Base-by-base conservation (phyloP, 2,888 invertebrate genomes). In the Tridacna crocea region DNA sequence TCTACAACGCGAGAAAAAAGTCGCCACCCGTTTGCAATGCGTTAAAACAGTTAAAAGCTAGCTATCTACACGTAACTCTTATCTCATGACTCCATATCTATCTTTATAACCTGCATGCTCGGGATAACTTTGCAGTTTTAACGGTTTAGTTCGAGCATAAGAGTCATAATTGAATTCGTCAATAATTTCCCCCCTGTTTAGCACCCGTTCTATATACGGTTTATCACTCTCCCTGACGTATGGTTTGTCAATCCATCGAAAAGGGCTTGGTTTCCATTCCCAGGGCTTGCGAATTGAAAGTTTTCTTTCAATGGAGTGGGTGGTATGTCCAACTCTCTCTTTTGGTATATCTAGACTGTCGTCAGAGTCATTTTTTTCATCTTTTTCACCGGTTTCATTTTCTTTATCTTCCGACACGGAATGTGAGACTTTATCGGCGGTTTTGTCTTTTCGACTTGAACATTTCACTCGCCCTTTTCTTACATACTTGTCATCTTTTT, bases 211-310 rank as follows among this genome's bases (percentile, higher is more conserved):
- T 22, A 87, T 87, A 26, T 87, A 87, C 24, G 87, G 87, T 77
- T 87, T 87, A 63, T 87, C 87, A 72, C 84, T 87, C 74, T 87
- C 87, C 55, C 74, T 76, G 0, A 87, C 77, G 36, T 77, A 84
- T 12, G 84, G 74, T 72, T 83, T 87, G 77, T 87, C 87, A 8
- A 81, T 84, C 87, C 87, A 87, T 46, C 87, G 80, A 63, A 81
- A 87, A n/a, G 83, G 83, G 77, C 83, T 83, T 0, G 87, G 87
- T 70, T 79, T 73, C 87, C 87, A 87, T 65, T 87, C 87, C 87
- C 87, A 87, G 0, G 87, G 87, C 55, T 84, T 87, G 22, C 87
- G 78, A 19, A 87, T 84, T 10, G 84, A 72, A 19, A 84, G 78
- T 73, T 87, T 87, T 60, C 74, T 84, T 51, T 87, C 87, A 26